Evolutionary conservation across 2,113 vertebrate genomes (phyloP), one percentile per base, ranked within the genome.

Genomic region (Colinus virginianus): DNA sequence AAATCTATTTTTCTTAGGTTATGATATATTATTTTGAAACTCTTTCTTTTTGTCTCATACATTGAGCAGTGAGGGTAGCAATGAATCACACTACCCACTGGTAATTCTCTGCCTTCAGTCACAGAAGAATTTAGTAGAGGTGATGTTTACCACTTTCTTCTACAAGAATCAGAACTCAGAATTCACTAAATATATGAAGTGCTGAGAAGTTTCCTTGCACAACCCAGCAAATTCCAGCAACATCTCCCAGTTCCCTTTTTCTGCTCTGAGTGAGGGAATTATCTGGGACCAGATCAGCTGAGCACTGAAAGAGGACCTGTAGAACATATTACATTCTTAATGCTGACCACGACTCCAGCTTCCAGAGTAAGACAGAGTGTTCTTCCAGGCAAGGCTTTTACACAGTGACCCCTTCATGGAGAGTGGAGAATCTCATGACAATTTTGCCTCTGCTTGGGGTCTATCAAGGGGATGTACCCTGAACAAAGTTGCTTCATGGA

Each of bases 91-190:
- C 61, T 88, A 45, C 62, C 42, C 71, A 72, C 30, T 84, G 59
- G 30, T 82, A 88, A 84, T 72, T 48, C 62, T 91, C 84, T 93
- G 69, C 69, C 78, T 84, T 94, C 49, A 86, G 6, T 92, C 84
- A 88, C 28, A 70, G 42, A 56, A 55, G 2, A 20, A 43, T 78
- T 93, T 92, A 76, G 34, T 86, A 63, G 38, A 14, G 74, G 43
- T 42, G 48, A 77, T 74, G 59, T n/a, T 72, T 85, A 76, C 53
- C 63, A 30, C 26, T 76, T 76, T 70, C 51, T 68, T 67, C 26
- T 26, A 59, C 9, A 38, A 69, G 76, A 78, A 75, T 49, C 46
- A 69, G 63, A 66, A 61, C 15, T 53, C 36, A 87, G 17, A 56
- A 64, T 61, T 83, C 51, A 66, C 46, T 62, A 85, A 88, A 63